phyloP scores from a whole-genome alignment of 2,797 vertebrate genomes.

The Anomalospiza imberbis region DNA sequence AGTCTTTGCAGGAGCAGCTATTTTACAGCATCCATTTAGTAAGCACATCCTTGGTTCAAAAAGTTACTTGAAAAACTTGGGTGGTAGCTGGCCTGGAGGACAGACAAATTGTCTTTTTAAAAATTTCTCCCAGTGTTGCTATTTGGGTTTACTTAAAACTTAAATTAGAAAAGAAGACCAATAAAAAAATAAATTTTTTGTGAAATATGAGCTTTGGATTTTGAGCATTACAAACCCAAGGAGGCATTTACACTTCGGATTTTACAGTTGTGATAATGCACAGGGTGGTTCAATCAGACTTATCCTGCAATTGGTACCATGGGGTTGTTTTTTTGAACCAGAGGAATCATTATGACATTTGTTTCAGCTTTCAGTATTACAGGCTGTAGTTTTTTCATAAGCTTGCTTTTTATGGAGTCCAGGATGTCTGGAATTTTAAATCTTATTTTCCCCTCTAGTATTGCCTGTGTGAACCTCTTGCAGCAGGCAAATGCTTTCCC shows the following conservation, averaged over 20 bases:
- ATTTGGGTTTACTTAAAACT: background rate
- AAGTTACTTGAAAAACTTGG: background rate
- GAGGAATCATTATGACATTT: background rate
- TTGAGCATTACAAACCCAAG: background rate
- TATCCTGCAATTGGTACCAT: background rate
- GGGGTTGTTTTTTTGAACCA: background rate
- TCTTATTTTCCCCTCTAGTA: background rate
- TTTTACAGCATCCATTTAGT: background rate
- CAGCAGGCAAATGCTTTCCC: background rate
- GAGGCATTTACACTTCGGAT: background rate
- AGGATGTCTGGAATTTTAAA: background rate
- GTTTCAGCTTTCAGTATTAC: background rate
- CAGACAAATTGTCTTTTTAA: background rate
- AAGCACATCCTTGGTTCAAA: background rate
- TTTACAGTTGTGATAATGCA: background rate
- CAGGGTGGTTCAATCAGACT: background rate
- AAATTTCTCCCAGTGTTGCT: background rate
- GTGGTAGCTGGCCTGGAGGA: background rate
- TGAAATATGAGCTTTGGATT: background rate
- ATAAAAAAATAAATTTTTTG: background rate
- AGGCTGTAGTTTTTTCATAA: background rate
- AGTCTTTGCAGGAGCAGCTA: background rate
- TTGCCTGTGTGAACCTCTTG: background rate
- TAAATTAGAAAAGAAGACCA: background rate
- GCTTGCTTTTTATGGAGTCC: background rate